A percentile compares a stretch with the other conserved stretches of the same genome.
These are phyloP conservation scores for Seriola quinqueradiata DNA, from an alignment of 2,113 vertebrate species.

Conservation along the genomic window DNA sequence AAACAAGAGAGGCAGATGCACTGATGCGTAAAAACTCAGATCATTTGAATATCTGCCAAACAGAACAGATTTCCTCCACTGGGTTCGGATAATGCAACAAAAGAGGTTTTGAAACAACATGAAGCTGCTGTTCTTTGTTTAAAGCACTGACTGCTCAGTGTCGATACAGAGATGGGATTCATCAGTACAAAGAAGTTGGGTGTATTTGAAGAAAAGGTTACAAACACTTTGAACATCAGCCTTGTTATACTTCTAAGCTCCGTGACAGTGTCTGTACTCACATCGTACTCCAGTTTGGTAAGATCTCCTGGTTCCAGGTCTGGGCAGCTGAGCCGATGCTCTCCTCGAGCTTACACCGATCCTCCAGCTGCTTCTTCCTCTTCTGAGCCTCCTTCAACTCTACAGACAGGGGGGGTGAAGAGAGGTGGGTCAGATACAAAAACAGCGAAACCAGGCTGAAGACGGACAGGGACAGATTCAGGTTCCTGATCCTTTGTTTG, in stretches of 20 bases:
- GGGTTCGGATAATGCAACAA: neutral
- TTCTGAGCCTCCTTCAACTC: conserved; percentile 93
- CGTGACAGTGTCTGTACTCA: conserved; percentile 75
- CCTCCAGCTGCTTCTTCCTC: conserved; percentile 91
- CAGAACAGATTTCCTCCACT: neutral
- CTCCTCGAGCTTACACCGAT: conserved; percentile 92
- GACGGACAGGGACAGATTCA: neutral
- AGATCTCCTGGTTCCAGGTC: conserved; percentile 93
- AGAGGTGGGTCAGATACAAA: neutral
- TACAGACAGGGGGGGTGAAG: conserved; percentile 54
- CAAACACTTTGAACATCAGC: too few relatives aligned
- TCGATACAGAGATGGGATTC: too few relatives aligned
- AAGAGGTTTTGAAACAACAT: neutral
- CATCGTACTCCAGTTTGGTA: conserved; percentile 94
- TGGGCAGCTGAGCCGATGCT: conserved; percentile 91
- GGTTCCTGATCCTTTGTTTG: neutral
- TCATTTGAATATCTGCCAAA: neutral
- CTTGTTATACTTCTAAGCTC: neutral
- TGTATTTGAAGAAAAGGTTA: too few relatives aligned
- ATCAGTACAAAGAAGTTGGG: too few relatives aligned
- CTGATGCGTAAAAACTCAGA: neutral
- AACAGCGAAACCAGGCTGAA: neutral
- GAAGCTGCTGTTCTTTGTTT: neutral
- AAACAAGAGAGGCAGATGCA: neutral
- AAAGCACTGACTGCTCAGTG: too few relatives aligned